phyloP scores from a whole-genome alignment of 2,113 vertebrate genomes.

The Tylochromis polylepis region DNA sequence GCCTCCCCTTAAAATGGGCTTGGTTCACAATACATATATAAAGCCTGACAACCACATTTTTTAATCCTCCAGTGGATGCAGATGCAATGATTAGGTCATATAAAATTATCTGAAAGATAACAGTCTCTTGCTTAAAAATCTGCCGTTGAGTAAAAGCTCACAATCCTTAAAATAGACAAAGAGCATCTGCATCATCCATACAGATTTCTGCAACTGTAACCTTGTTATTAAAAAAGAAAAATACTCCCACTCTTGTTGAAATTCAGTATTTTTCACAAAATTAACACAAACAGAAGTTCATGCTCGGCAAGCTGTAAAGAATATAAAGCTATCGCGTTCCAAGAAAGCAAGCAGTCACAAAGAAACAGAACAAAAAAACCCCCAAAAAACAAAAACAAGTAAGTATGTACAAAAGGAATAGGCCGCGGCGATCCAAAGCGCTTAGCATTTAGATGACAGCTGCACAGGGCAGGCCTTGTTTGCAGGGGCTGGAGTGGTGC shows the following conservation, averaged over 20 bases:
- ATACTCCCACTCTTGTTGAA: background rate
- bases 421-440: slow-evolving; percentile 28
- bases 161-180: background rate
- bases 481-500: slow-evolving; percentile 60
- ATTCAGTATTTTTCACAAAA: slow-evolving; percentile 27
- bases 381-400: background rate
- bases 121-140: slow-evolving; percentile 8
- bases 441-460: slow-evolving; percentile 71
- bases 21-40: slow-evolving; percentile 32
- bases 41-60: slow-evolving; percentile 35
- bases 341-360: slow-evolving; percentile 36
- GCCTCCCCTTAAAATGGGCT: slow-evolving; percentile 18
- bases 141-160: background rate
- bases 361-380: background rate
- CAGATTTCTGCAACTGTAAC: background rate
- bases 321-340: slow-evolving; percentile 19
- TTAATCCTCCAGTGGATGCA: slow-evolving; percentile 5
- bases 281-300: slow-evolving; percentile 22
- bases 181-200: background rate
- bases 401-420: slow-evolving; percentile 44
- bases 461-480: slow-evolving; percentile 59
- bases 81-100: slow-evolving; percentile 30
- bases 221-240: slow-evolving; percentile 11
- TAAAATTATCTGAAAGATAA: slow-evolving; percentile 25
- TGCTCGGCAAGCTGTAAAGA: slow-evolving; percentile 31